Evolutionary conservation across 2,888 invertebrate species (phyloP).

Genomic region (Stegophylla sp.): DNA sequence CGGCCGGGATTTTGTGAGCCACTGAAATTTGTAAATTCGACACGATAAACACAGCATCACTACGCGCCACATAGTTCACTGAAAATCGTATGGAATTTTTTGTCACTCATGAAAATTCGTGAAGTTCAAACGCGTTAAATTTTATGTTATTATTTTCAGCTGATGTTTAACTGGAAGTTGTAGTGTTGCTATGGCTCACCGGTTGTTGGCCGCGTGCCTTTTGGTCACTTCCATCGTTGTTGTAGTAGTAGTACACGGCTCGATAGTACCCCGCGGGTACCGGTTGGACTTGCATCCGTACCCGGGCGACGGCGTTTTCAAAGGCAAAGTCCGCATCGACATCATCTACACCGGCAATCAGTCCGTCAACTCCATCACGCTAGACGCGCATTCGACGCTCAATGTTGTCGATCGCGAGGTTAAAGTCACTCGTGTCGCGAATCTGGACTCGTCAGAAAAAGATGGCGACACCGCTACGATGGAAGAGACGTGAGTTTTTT

Average conservation of each 20-base stretch:
- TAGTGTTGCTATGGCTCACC: conserved; percentile 37
- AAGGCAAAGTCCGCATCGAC: conserved; percentile 61
- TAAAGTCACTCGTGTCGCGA: conserved; percentile 60
- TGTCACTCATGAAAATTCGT: not conserved
- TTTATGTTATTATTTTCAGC: not conserved
- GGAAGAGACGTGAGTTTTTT: conserved; percentile 61
- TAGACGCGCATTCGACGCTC: conserved; percentile 61
- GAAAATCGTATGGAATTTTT: not conserved
- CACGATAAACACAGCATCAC: not conserved
- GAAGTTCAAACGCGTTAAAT: not conserved
- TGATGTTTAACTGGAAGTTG: conserved; percentile 17
- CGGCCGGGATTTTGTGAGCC: not conserved
- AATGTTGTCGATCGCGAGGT: conserved; percentile 62
- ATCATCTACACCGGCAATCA: conserved; percentile 43
- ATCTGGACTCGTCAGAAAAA: conserved; percentile 61
- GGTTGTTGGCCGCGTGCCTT: conserved; percentile 41
- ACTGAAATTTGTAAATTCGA: conserved; percentile 9
- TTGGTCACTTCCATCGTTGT: not conserved
- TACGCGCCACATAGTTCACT: not conserved
- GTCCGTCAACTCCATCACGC: conserved; percentile 54
- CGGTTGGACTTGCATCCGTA: conserved; percentile 74
- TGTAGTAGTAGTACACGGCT: no score
- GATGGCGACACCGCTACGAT: conserved; percentile 60
- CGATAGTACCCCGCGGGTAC: conserved; percentile 71
- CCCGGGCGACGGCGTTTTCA: conserved; percentile 72